Evolutionary conservation across 2,888 invertebrate species (phyloP), one percentile per base, ranked within the genome.

Genomic region (Apotomis capreana): DNA sequence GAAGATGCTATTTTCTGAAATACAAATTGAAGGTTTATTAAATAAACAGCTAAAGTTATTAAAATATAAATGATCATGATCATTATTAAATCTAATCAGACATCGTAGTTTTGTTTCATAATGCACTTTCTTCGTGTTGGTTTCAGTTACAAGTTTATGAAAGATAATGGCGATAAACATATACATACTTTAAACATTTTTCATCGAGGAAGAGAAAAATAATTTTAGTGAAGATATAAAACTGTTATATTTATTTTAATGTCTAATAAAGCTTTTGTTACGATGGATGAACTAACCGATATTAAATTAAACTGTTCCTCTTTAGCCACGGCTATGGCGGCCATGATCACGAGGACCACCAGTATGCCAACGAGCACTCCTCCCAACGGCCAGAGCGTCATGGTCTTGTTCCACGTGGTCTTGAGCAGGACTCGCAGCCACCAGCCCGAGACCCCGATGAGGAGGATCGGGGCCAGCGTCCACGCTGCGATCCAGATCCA

Each of bases 281-380:
- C 40, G 0, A 40, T 40, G 40, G 6, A 40, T 40, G 5, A 36
- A 84, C 89, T 85, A 61, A 92, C 93, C 63, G 91, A 82, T 52
- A 87, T 75, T 36, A 93, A 86, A 83, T 93, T 93, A 80, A 87
- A 93, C 72, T 93, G 92, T 73, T 93, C 92, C 72, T 93, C 92
- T 69, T 92, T 92, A 0, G 88, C 90, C 0, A 92, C 92, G 68
- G 91, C 90, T 3, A 92, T 81, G 0, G 84, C 88, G 5, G 92
- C 92, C 77, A 90, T 82, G 4, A 92, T 79, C 4, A 89, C 80
- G 84, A 92, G 89, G 0, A 92, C 75, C 0, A 91, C 75, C 46
- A 91, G 74, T 54, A 92, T 89, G 0, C 81, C 85, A 2, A 86
- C 76, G 49, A 89, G 85, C 0, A 87, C 88, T 40, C 83, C 89